These are phyloP conservation scores for Pelobates cultripes DNA, from an alignment of 2,797 vertebrate species.

Conservation along the genomic window DNA sequence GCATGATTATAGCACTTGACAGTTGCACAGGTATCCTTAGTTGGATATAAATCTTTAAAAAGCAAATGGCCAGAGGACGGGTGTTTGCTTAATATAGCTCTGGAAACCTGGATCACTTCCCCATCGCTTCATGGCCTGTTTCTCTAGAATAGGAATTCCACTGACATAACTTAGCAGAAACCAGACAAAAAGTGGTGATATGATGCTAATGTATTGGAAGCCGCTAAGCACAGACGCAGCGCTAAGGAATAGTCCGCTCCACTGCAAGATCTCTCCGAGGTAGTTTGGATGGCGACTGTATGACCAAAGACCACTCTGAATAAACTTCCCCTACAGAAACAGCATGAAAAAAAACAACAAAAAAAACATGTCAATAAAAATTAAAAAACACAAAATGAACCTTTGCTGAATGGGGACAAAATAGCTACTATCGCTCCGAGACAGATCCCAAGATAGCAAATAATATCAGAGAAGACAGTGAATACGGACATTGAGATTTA, in stretches of 20 bases:
- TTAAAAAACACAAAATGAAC: too few species aligned
- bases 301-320: conserved; percentile 79
- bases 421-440: too few species aligned
- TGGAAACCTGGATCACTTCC: conserved; percentile 72
- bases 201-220: conserved; percentile 70
- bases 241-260: conserved; percentile 80
- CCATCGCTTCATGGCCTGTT: conserved; percentile 75
- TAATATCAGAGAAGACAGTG: too few species aligned
- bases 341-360: background rate
- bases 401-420: too few species aligned
- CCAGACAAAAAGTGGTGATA: conserved; percentile 78
- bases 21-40: too few species aligned
- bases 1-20: too few species aligned
- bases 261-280: conserved; percentile 81
- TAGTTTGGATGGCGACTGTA: conserved; percentile 84
- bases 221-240: conserved; percentile 76
- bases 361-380: too few species aligned
- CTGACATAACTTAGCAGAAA: conserved; percentile 78
- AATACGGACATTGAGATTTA: too few species aligned
- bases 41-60: background rate
- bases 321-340: conserved; percentile 76
- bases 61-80: conserved; percentile 75
- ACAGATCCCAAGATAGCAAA: too few species aligned
- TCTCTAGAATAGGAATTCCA: conserved; percentile 80
- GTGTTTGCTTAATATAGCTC: conserved; percentile 74